phyloP scores from a whole-genome alignment of 2,888 invertebrate genomes.

The Rotaria magnacalcarata region DNA sequence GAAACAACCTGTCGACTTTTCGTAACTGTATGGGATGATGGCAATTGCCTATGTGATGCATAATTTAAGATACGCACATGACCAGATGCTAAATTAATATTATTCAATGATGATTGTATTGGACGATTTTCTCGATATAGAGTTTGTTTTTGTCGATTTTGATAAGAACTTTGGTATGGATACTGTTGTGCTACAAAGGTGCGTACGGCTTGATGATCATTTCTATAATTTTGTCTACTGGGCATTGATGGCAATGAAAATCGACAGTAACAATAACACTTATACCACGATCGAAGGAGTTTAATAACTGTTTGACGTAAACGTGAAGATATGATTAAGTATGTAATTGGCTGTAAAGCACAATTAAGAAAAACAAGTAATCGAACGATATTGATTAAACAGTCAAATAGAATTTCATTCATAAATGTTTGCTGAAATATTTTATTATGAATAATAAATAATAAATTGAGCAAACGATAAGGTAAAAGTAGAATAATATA shows the following conservation, averaged over 20 bases:
- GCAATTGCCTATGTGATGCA: neutral
- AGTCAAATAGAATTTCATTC: neutral
- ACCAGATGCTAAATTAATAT: neutral
- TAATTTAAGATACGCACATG: neutral
- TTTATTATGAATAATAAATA: slow-evolving; percentile 6
- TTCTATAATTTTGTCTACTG: neutral
- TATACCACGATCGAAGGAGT: neutral
- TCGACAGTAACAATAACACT: neutral
- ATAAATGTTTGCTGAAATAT: neutral
- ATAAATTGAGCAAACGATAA: slow-evolving; percentile 1
- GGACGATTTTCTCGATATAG: neutral
- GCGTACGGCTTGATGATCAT: neutral
- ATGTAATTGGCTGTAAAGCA: slow-evolving; percentile 27
- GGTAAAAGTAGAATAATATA: slow-evolving; percentile 16
- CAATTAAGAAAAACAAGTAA: slow-evolving; percentile 32
- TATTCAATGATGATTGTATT: neutral
- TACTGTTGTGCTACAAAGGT: neutral
- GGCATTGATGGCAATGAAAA: neutral
- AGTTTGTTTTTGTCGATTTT: neutral
- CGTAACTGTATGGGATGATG: neutral
- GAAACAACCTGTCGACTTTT: neutral
- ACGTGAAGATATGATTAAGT: slow-evolving; percentile 7
- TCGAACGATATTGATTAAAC: slow-evolving; percentile 1
- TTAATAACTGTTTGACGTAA: slow-evolving; percentile 12
- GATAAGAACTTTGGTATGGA: neutral